phyloP scores from a whole-genome alignment of 2,888 invertebrate species.

The Theretra japonica region DNA sequence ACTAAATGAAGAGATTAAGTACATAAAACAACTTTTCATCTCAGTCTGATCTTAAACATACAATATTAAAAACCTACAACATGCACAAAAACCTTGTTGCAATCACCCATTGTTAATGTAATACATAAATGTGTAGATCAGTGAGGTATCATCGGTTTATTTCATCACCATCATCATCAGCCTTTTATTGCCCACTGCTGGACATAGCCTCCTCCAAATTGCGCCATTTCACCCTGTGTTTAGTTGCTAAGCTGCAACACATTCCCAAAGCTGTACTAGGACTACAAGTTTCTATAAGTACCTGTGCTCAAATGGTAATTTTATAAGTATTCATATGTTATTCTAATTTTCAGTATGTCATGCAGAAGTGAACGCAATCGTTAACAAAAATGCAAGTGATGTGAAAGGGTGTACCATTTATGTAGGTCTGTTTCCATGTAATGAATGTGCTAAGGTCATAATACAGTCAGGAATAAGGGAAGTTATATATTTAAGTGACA shows the following conservation, averaged over 20 bases:
- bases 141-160: background rate
- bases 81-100: no score
- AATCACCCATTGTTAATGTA: no score
- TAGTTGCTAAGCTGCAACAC: background rate
- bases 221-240: no score
- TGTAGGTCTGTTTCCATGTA: slow-evolving; percentile 97
- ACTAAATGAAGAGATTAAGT: no score
- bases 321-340: background rate
- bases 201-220: no score
- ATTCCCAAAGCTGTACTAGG: background rate
- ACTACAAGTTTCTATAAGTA: no score
- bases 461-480: slow-evolving; percentile 95
- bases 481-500: slow-evolving; percentile 93
- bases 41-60: background rate
- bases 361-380: slow-evolving; percentile 98
- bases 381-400: slow-evolving; percentile 93
- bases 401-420: slow-evolving; percentile 93
- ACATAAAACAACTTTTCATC: no score
- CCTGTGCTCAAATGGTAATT: no score
- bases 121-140: no score
- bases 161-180: no score
- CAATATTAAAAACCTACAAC: no score
- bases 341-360: slow-evolving; percentile 91
- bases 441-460: slow-evolving; percentile 98
- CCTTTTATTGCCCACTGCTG: no score